Conservation (phyloP, 2,888 invertebrate species). For the Caenorhabditis panamensis region DNA sequence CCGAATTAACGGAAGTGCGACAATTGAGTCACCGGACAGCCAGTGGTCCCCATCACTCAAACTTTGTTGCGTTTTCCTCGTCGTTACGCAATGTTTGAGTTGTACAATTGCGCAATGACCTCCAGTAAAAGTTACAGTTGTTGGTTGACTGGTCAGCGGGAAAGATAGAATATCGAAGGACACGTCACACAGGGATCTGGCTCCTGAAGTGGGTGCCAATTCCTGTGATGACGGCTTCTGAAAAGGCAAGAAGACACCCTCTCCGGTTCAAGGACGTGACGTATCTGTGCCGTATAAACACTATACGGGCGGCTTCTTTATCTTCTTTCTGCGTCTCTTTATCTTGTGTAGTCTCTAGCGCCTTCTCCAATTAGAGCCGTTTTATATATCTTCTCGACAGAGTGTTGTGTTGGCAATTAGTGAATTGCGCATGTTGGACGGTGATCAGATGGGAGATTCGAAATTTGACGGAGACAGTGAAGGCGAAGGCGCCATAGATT, state of each 20-base stretch:
- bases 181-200: constrained; percentile 18
- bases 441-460: constrained; percentile 8
- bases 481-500: constrained; percentile 30
- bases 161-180: too few species aligned
- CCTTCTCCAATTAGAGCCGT: constrained; percentile 49
- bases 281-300: constrained; percentile 50
- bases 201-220: constrained; percentile 43
- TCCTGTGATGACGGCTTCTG: constrained; percentile 31
- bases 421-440: constrained; percentile 34
- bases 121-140: constrained; percentile 37
- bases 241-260: constrained; percentile 35
- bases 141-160: neutral
- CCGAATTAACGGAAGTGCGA: constrained; percentile 45
- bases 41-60: constrained; percentile 36
- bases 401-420: constrained; percentile 46
- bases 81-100: constrained; percentile 43
- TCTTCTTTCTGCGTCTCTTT: constrained; percentile 31
- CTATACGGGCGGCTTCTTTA: constrained; percentile 54
- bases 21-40: constrained; percentile 36
- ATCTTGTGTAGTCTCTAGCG: constrained; percentile 5
- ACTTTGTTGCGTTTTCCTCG: constrained; percentile 52
- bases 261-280: constrained; percentile 55
- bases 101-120: constrained; percentile 34
- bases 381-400: constrained; percentile 39
- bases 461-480: constrained; percentile 28